Percentiles rank a stretch among this genome's conserved stretches.
Evolutionary conservation across 2,797 vertebrate species (phyloP).

Genomic region (Neosilurus mollespiculum): DNA sequence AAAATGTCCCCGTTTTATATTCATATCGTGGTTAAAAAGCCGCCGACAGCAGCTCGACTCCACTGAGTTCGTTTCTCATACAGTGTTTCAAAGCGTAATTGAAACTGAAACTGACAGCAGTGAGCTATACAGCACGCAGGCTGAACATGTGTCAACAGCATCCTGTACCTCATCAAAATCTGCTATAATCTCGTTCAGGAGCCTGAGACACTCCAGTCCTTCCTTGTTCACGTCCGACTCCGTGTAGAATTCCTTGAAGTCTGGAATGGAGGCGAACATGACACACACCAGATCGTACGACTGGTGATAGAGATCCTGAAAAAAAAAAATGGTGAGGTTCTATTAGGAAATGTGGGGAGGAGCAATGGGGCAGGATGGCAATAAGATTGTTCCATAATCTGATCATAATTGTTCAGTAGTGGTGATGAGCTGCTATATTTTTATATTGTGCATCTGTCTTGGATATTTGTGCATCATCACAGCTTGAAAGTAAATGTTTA

Average conservation of each 20-base stretch:
- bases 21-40: neutral
- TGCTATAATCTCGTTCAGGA: slow-evolving; percentile 95
- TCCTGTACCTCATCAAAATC: slow-evolving; percentile 92
- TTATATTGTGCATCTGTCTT: neutral
- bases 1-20: neutral
- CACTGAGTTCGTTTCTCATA: slow-evolving; percentile 8
- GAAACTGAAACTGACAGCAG: slow-evolving; percentile 24
- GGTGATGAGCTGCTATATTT: neutral
- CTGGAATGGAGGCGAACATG: slow-evolving; percentile 97
- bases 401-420: no score
- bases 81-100: slow-evolving; percentile 26
- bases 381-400: neutral
- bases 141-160: slow-evolving; percentile 16
- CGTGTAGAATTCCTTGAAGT: slow-evolving; percentile 98
- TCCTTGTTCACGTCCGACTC: slow-evolving; percentile 98
- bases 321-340: slow-evolving; percentile 45
- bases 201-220: slow-evolving; percentile 92
- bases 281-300: slow-evolving; percentile 95
- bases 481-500: neutral
- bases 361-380: neutral
- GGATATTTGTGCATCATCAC: neutral
- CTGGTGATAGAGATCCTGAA: slow-evolving; percentile 93
- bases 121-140: neutral
- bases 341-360: slow-evolving; percentile 13
- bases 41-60: slow-evolving; percentile 7